A percentile compares a stretch with the other conserved stretches of the same genome.
These are phyloP conservation scores for Labeo catla DNA, from an alignment of 2,113 vertebrate species.

Conservation along the genomic window DNA sequence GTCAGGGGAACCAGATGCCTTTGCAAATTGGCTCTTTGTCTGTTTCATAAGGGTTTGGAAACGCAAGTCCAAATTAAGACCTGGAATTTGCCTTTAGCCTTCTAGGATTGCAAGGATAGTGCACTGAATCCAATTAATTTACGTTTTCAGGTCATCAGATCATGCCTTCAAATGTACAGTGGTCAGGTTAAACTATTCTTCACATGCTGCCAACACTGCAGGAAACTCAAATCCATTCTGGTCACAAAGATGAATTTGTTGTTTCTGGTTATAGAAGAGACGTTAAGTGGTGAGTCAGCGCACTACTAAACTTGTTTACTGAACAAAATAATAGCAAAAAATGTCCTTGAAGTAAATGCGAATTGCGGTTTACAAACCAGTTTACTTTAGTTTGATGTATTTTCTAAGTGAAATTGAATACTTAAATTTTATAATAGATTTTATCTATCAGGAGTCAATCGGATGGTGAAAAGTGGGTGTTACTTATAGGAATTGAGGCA, in stretches of 20 bases:
- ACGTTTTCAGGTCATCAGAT: slow-evolving; percentile 50
- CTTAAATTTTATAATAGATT: background rate
- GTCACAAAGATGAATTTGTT: slow-evolving; percentile 3
- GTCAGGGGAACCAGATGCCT: slow-evolving; percentile 78
- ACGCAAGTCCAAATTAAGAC: slow-evolving; percentile 71
- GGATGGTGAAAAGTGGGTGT: background rate
- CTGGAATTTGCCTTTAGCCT: slow-evolving; percentile 65
- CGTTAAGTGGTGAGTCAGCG: background rate
- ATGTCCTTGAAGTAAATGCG: background rate
- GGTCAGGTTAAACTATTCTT: slow-evolving; percentile 62
- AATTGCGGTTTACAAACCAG: no score
- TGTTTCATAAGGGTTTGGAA: slow-evolving; percentile 67
- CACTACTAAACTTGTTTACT: background rate
- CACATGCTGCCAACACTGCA: slow-evolving; percentile 69
- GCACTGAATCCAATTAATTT: slow-evolving; percentile 74
- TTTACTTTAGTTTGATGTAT: background rate
- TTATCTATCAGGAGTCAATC: background rate
- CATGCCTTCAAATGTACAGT: slow-evolving; percentile 62
- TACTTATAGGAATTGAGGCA: background rate
- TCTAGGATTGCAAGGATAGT: slow-evolving; percentile 72
- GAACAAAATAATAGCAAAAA: background rate
- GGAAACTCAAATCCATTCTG: slow-evolving; percentile 28
- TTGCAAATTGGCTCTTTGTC: slow-evolving; percentile 77
- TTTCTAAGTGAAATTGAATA: background rate
- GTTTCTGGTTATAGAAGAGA: slow-evolving; percentile 27